Percentiles rank a stretch among this genome's conserved stretches.
Conservation (phyloP, 2,888 invertebrate genomes). For the Dicranocentrus wangi region DNA sequence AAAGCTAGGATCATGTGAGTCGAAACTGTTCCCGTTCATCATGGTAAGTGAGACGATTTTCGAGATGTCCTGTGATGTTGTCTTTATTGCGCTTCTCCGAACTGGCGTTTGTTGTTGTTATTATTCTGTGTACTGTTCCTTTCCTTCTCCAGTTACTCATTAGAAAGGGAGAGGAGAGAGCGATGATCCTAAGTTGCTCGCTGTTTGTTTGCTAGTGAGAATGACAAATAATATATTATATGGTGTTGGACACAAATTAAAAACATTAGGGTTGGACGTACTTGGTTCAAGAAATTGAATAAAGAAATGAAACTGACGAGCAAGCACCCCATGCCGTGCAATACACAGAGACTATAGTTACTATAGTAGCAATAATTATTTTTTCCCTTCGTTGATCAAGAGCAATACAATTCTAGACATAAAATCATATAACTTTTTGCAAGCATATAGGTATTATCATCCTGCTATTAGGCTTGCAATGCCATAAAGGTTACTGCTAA, state of each 20-base stretch:
- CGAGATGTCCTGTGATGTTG: not conserved
- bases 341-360: not conserved
- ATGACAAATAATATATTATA: slow-evolving; percentile 18
- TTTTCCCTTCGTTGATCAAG: slow-evolving; percentile 1
- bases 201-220: slow-evolving; percentile 25
- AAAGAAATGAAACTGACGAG: no score
- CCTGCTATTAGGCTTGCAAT: not conserved
- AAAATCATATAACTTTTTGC: not conserved
- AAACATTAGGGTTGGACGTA: no score
- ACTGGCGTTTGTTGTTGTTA: not conserved
- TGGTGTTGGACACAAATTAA: no score
- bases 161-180: not conserved
- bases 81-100: not conserved
- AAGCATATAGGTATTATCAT: not conserved
- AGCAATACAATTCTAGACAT: not conserved
- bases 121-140: not conserved
- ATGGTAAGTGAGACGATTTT: not conserved
- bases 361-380: not conserved
- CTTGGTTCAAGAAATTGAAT: no score
- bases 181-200: slow-evolving; percentile 9
- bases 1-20: no score
- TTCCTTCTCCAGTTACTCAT: not conserved
- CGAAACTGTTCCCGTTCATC: not conserved
- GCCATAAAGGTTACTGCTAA: not conserved
- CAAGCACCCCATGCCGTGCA: no score